phyloP scores from a whole-genome alignment of 2,113 vertebrate genomes.

The Macaca mulatta region DNA sequence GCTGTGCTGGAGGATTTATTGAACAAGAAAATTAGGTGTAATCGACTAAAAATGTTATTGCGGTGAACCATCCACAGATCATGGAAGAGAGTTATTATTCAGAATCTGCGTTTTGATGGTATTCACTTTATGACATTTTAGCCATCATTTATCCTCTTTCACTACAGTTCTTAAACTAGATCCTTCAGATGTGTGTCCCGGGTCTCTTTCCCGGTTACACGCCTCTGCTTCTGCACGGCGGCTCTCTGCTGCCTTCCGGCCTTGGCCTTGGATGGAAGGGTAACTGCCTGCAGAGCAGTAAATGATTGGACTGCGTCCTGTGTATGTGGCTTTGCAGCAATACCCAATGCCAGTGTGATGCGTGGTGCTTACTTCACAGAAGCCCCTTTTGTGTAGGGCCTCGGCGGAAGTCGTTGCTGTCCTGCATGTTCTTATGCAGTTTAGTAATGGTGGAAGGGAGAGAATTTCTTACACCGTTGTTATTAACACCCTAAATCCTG shows the following conservation, averaged over 20 bases:
- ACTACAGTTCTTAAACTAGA: background rate
- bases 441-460: background rate
- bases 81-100: background rate
- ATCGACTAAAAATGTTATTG: constrained; percentile 31
- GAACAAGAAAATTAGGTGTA: constrained; percentile 46
- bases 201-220: background rate
- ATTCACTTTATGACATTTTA: background rate
- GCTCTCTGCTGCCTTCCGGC: background rate
- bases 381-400: background rate
- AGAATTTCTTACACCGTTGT: background rate
- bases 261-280: background rate
- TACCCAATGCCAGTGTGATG: background rate
- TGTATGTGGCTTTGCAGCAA: no score
- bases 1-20: constrained; percentile 27
- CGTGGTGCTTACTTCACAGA: background rate
- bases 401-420: background rate
- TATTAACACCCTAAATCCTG: background rate
- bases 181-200: background rate
- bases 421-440: background rate
- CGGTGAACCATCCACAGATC: background rate
- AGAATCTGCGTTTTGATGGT: background rate
- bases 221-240: background rate
- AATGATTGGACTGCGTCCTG: background rate
- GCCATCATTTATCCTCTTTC: background rate
- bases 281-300: background rate